Base-by-base conservation (phyloP, 2,888 invertebrate genomes). In the Bunonema sp. region DNA sequence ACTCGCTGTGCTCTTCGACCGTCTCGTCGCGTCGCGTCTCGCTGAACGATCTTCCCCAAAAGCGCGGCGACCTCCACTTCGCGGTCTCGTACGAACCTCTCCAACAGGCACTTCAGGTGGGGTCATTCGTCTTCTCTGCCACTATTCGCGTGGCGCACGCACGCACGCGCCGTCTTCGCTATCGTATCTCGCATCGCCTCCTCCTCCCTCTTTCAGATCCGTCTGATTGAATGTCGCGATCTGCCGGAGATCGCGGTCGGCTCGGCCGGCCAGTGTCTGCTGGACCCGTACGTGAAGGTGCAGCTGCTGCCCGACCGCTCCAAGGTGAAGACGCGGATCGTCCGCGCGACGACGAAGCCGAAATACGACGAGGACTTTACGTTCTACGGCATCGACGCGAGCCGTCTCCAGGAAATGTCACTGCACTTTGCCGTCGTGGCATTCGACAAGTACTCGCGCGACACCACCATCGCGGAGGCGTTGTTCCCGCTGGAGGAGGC, bases 351-450 rank as follows among this genome's bases (percentile, higher is more conserved):
- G 34, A 78, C 84, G 39, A 85, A 86, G 73, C 97, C 97, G 0
- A 82, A 86, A 1, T 97, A 91, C 72, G 91, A 97, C 67, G 97
- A 97, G 72, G 91, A 91, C 71, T 97, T 97, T 71, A 93, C 91
- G 1, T 93, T 97, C 77, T 97, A 89, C 70, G 91, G 91, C 41
- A 52, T 68, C 34, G 50, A 47, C 22, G n/a, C n/a, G n/a, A n/a
- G n/a, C n/a, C n/a, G n/a, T n/a, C 12, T n/a, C 8, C 28, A 22
- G 1, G 10, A 5, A 28, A 15, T 36, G 15, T 5, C 24, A 10
- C 15, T 10, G 12, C 3, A 8, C 19, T 24, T 45, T 19, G 33
- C 52, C 50, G 57, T 59, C 15, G 54, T 84, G 68, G 91, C 83
- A 73, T 91, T 88, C 72, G 89, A 91, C 74, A 81, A 89, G 69